Evolutionary conservation across 2,113 vertebrate genomes (phyloP).

Genomic region (Herpailurus yagouaroundi): DNA sequence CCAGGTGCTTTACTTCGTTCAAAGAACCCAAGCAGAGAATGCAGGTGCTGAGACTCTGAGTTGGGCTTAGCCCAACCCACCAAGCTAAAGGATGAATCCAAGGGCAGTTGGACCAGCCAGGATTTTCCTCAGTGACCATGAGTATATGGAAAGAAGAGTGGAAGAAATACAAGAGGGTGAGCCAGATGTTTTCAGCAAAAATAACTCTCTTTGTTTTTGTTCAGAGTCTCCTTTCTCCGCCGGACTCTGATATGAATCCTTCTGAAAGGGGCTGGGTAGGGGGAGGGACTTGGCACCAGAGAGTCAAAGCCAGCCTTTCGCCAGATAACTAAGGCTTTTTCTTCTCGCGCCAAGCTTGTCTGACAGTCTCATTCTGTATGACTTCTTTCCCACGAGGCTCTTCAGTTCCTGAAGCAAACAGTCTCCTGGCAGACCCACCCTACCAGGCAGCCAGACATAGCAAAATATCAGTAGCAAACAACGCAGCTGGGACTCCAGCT

Average conservation of each 20-base stretch:
- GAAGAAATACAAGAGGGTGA: not conserved
- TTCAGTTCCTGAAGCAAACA: constrained; percentile 58
- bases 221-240: constrained; percentile 13
- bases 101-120: not conserved
- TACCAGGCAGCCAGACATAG: constrained; percentile 45
- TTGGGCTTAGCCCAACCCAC: not conserved
- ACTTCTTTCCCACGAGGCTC: constrained; percentile 58
- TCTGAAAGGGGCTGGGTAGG: not conserved
- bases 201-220: constrained; percentile 46
- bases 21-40: not conserved
- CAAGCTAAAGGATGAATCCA: not conserved
- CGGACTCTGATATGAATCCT: not conserved
- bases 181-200: constrained; percentile 55
- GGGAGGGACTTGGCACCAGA: not conserved
- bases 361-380: constrained; percentile 50
- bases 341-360: constrained; percentile 42
- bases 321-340: constrained; percentile 18
- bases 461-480: constrained; percentile 51
- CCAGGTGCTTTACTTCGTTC: not conserved
- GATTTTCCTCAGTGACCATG: not conserved
- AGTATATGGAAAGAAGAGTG: not conserved
- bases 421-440: constrained; percentile 57
- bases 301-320: not conserved
- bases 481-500: constrained; percentile 8
- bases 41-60: not conserved